A percentile compares a stretch with the other conserved stretches of the same genome.
Conservation (phyloP, 1,140 invertebrate genomes). For the Eupeodes corollae region DNA sequence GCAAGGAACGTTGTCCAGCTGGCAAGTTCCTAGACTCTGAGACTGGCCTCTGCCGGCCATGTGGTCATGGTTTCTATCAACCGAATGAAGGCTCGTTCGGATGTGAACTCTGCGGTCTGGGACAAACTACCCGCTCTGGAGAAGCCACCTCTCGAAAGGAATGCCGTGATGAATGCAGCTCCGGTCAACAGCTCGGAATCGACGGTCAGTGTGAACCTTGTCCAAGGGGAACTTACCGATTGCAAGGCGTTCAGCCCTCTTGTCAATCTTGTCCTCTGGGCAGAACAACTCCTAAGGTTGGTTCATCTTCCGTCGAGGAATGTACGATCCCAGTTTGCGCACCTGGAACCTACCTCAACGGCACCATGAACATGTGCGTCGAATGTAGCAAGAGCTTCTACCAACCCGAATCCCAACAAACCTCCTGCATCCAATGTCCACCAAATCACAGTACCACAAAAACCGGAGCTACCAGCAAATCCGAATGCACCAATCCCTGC, state of each 20-base stretch:
- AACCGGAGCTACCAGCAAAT: constrained; percentile 56
- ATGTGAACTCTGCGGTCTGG: constrained; percentile 79
- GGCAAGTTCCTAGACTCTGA: constrained; percentile 85
- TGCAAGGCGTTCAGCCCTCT: constrained; percentile 73
- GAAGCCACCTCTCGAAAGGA: constrained; percentile 81
- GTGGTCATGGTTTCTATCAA: constrained; percentile 91
- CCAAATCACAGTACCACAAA: constrained; percentile 84
- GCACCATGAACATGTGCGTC: constrained; percentile 70
- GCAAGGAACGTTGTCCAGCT: constrained; percentile 84
- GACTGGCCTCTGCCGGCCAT: constrained; percentile 73
- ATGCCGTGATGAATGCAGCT: constrained; percentile 82
- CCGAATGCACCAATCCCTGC: constrained; percentile 87
- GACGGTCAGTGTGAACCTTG: constrained; percentile 90
- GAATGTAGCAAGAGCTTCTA: constrained; percentile 87
- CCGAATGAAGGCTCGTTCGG: constrained; percentile 81
- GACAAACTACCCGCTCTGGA: constrained; percentile 83
- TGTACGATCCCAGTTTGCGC: constrained; percentile 83
- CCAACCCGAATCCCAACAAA: constrained; percentile 83
- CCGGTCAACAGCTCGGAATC: constrained; percentile 73
- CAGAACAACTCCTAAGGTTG: constrained; percentile 73
- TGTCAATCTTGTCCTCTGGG: constrained; percentile 81
- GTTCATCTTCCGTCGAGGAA: constrained; percentile 73
- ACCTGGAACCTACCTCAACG: constrained; percentile 73
- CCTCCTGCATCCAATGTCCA: constrained; percentile 76
- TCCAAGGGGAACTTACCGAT: constrained; percentile 79